Percentiles rank a stretch among this genome's conserved stretches.
Conservation (phyloP, 2,888 invertebrate genomes). For the Tridacna gigas region DNA sequence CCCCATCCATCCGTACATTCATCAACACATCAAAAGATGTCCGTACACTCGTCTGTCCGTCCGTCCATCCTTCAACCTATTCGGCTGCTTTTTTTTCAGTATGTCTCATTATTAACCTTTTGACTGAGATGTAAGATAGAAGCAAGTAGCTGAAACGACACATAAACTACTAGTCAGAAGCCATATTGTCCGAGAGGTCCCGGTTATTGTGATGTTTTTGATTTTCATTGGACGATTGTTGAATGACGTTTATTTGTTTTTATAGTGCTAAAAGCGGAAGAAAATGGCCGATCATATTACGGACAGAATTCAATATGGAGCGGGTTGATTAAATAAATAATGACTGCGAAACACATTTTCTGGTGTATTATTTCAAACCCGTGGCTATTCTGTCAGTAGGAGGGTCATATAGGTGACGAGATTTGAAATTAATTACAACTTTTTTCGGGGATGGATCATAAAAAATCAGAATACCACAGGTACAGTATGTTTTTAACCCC, state of each 20-base stretch:
- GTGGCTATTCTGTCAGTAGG: conserved; percentile 42
- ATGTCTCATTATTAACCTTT: too few relatives aligned
- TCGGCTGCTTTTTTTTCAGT: neutral
- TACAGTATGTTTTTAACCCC: too few relatives aligned
- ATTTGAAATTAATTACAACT: conserved; percentile 26
- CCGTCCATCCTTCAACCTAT: neutral
- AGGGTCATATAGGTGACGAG: conserved; percentile 29
- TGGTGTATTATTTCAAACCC: conserved; percentile 29
- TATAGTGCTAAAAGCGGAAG: conserved; percentile 57
- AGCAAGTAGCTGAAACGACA: too few relatives aligned
- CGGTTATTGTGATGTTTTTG: conserved; percentile 8
- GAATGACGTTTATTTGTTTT: conserved; percentile 63
- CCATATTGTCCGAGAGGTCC: conserved; percentile 5
- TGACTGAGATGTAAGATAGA: too few relatives aligned
- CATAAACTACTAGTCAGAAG: neutral
- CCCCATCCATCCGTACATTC: neutral
- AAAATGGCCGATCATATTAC: conserved; percentile 51
- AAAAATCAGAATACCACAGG: too few relatives aligned
- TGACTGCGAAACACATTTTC: conserved; percentile 28
- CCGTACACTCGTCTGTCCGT: neutral
- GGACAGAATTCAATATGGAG: conserved; percentile 31
- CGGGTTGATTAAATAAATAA: conserved; percentile 57
- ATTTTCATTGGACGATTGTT: conserved; percentile 24
- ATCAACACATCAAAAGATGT: neutral
- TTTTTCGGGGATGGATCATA: too few relatives aligned